These are phyloP conservation scores for Caenorhabditis sp. DNA, from an alignment of 2,888 invertebrate species.

Conservation along the genomic window DNA sequence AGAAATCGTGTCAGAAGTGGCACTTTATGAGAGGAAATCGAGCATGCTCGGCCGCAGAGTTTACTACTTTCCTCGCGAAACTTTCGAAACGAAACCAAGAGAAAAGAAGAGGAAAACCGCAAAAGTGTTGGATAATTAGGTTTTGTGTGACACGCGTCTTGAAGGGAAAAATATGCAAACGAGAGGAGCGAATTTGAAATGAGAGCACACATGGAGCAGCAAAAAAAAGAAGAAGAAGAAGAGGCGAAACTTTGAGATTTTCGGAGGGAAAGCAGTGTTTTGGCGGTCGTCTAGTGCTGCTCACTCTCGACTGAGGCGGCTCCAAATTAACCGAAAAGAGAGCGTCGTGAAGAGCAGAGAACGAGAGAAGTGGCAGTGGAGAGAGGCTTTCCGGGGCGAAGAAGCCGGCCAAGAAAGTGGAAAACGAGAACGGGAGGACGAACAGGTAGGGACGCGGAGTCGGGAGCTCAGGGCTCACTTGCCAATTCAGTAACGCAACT, in stretches of 20 bases:
- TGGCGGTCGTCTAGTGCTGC: too few relatives aligned
- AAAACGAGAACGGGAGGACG: constrained; percentile 1
- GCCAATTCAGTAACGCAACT: too few relatives aligned
- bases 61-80: neutral
- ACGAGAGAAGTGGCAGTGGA: constrained; percentile 2
- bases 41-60: too few relatives aligned
- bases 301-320: constrained; percentile 33
- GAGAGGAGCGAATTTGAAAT: too few relatives aligned
- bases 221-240: neutral
- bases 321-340: constrained; percentile 42
- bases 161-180: constrained; percentile 15
- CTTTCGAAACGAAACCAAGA: neutral
- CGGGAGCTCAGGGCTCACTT: too few relatives aligned
- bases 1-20: constrained; percentile 37
- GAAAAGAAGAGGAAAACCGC: neutral
- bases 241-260: constrained; percentile 10
- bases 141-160: constrained; percentile 13
- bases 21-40: constrained; percentile 8
- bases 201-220: too few relatives aligned
- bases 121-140: constrained; percentile 13
- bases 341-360: neutral
- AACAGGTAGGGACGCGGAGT: too few relatives aligned
- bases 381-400: too few relatives aligned
- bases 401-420: too few relatives aligned
- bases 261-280: constrained; percentile 15